Conservation (phyloP, 2,113 vertebrate species). For the Tyto alba region DNA sequence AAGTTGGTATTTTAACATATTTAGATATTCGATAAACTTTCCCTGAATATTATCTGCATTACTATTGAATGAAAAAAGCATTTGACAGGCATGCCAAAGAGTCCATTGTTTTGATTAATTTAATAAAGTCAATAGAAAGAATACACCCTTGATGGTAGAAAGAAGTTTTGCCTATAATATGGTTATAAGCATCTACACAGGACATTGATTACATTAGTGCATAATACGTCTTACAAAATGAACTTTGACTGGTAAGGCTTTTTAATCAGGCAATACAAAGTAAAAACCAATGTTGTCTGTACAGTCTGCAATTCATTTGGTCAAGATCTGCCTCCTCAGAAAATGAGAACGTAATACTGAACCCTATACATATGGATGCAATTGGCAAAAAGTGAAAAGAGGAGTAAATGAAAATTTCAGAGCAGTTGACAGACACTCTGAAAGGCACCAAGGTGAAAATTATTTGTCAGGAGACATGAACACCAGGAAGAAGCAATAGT, state of each 20-base stretch:
- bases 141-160: neutral
- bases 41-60: neutral
- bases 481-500: neutral
- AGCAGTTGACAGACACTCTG: neutral
- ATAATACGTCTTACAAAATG: neutral
- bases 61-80: neutral
- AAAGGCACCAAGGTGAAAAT: neutral
- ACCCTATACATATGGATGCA: neutral
- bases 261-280: neutral
- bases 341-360: neutral
- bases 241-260: neutral
- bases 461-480: neutral
- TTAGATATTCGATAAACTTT: neutral
- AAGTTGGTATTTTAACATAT: neutral
- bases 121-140: neutral
- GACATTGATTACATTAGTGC: neutral
- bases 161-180: neutral
- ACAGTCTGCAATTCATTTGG: neutral
- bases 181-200: neutral
- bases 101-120: neutral
- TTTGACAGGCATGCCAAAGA: neutral
- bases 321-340: neutral
- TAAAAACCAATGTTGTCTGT: neutral
- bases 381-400: neutral
- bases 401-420: neutral